Conservation (phyloP, 1,140 invertebrate species). For the Atopsyche davidsoni region DNA sequence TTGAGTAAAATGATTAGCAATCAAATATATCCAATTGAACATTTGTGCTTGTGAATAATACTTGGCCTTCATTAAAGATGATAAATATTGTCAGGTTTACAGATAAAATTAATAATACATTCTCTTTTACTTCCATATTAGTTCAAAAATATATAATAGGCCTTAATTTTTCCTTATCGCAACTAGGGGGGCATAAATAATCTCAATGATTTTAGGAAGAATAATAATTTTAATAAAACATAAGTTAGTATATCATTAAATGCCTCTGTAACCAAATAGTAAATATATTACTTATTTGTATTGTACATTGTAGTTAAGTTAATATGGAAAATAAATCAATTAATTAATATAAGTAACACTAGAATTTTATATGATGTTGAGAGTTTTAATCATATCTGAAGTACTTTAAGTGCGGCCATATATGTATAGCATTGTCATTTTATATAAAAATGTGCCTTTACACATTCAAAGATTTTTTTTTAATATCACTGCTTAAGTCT, state of each 20-base stretch:
- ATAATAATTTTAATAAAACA: not conserved
- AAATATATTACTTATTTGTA: constrained; percentile 1
- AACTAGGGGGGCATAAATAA: constrained; percentile 1
- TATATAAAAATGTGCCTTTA: constrained; percentile 10
- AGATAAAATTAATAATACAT: too few relatives aligned
- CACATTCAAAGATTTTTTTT: constrained; percentile 1
- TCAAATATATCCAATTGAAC: too few relatives aligned
- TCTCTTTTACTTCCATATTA: not conserved
- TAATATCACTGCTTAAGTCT: too few relatives aligned
- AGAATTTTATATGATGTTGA: constrained; percentile 12
- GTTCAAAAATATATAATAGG: not conserved
- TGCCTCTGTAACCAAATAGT: constrained; percentile 14
- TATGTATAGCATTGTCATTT: not conserved
- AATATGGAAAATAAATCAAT: not conserved
- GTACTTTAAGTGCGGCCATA: constrained; percentile 4
- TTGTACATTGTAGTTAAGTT: not conserved
- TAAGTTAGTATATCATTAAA: not conserved
- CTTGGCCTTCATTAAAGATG: too few relatives aligned
- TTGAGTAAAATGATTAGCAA: too few relatives aligned
- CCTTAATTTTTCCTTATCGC: not conserved
- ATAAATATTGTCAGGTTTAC: too few relatives aligned
- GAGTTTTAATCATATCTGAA: not conserved
- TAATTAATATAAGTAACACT: not conserved
- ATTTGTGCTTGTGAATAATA: too few relatives aligned
- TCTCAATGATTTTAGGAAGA: not conserved